Evolutionary conservation across 2,113 vertebrate species (phyloP).

Genomic region (Pachypanchax playfairii): DNA sequence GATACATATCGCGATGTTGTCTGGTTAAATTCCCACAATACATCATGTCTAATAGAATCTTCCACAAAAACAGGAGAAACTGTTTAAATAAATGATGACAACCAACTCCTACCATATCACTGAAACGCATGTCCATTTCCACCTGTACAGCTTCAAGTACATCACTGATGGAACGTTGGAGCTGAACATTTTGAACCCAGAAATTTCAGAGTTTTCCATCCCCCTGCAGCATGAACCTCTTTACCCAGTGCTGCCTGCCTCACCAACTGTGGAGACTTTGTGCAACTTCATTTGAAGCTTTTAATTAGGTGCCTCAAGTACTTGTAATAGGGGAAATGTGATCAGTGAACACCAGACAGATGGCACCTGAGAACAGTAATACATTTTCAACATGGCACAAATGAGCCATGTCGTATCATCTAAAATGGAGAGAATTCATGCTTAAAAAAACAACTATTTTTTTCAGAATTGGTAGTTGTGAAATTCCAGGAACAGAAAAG

Average conservation of each 20-base stretch:
- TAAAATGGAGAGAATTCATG: constrained; percentile 11
- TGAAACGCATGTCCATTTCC: neutral
- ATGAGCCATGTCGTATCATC: constrained; percentile 14
- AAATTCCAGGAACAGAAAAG: neutral
- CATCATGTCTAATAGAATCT: neutral
- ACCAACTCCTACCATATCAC: neutral
- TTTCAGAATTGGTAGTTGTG: neutral
- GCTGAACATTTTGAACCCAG: neutral
- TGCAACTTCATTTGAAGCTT: constrained; percentile 90
- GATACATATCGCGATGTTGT: too few relatives aligned
- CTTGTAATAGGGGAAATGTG: constrained; percentile 81
- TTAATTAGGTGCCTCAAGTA: constrained; percentile 94
- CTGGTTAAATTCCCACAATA: neutral
- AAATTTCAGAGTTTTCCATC: constrained; percentile 49
- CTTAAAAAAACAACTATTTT: neutral
- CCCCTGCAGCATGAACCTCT: constrained; percentile 67
- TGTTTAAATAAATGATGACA: neutral
- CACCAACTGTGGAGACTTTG: constrained; percentile 92
- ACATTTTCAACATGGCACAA: constrained; percentile 36
- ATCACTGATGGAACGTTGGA: constrained; percentile 5
- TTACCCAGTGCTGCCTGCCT: constrained; percentile 78
- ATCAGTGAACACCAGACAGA: constrained; percentile 81
- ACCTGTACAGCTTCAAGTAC: neutral
- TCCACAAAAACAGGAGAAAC: neutral
- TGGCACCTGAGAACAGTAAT: constrained; percentile 45